A percentile compares a stretch with the other conserved stretches of the same genome.
These are phyloP conservation scores for human DNA, from an alignment of 2,113 vertebrate species.

Conservation along the genomic window DNA sequence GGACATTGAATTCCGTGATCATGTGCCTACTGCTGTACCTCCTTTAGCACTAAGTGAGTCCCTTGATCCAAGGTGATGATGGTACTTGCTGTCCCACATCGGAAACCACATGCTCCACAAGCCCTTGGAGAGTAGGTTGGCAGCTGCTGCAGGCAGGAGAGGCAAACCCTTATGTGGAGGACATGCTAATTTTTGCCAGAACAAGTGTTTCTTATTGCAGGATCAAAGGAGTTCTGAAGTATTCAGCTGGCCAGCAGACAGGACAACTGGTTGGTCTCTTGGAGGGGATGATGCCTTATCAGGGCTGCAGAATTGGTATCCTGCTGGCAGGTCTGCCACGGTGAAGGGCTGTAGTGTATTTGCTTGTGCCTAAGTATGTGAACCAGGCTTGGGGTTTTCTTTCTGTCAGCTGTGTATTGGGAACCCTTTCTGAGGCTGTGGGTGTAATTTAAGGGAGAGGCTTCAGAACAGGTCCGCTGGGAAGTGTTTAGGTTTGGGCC, in stretches of 20 bases:
- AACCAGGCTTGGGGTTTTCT: background rate
- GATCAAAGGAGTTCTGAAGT: background rate
- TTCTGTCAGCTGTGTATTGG: background rate
- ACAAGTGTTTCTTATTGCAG: no score
- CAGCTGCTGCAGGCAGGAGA: background rate
- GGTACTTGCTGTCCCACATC: background rate
- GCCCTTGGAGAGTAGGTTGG: background rate
- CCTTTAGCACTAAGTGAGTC: background rate
- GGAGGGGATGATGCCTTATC: fast-evolving
- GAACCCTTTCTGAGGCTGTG: background rate
- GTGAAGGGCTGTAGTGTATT: no score
- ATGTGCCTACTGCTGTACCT: background rate
- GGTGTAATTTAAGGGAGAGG: background rate
- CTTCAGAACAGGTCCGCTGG: background rate
- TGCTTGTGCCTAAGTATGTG: no score
- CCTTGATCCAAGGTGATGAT: background rate
- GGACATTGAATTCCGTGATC: background rate
- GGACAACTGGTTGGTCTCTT: background rate
- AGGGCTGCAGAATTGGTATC: background rate
- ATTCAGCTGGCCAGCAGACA: background rate
- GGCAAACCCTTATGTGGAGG: background rate
- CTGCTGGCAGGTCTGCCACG: background rate
- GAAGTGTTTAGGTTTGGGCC: no score
- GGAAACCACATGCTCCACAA: background rate
- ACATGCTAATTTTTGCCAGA: background rate